Percentiles rank a stretch among this genome's conserved stretches.
phyloP scores from a whole-genome alignment of 2,888 invertebrate genomes.

The Eupithecia subumbrata region DNA sequence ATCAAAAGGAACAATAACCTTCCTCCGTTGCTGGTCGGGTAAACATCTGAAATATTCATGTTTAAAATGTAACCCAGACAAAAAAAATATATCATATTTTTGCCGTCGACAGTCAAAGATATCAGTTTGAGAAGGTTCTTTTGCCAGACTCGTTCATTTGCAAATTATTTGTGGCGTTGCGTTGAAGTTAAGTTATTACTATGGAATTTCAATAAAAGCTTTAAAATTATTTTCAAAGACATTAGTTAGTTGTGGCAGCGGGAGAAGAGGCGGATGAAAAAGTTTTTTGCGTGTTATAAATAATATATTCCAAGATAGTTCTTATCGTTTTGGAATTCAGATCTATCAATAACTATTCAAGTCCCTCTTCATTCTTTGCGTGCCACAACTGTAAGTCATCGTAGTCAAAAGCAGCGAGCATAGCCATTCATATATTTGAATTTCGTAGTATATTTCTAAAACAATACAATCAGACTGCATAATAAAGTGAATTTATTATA shows the following conservation, averaged over 20 bases:
- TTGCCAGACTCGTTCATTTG: conserved; percentile 46
- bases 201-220: background rate
- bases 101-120: conserved; percentile 16
- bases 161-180: conserved; percentile 47
- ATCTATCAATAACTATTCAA: too few relatives aligned
- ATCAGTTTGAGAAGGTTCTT: conserved; percentile 28
- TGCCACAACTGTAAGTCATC: background rate
- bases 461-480: conserved; percentile 65
- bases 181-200: background rate
- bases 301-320: too few relatives aligned
- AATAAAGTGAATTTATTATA: conserved; percentile 60
- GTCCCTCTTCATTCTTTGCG: too few relatives aligned
- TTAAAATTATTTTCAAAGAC: background rate
- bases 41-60: background rate
- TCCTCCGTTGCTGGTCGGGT: too few relatives aligned
- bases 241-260: too few relatives aligned
- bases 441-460: conserved; percentile 60
- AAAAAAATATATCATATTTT: background rate
- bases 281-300: too few relatives aligned
- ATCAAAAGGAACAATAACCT: too few relatives aligned
- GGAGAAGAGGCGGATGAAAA: too few relatives aligned
- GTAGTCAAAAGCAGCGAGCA: conserved; percentile 45
- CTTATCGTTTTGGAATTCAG: too few relatives aligned
- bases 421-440: conserved; percentile 71
- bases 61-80: too few relatives aligned